A percentile compares a stretch with the other conserved stretches of the same genome.
These are phyloP conservation scores for Leptobrachium ailaonicum DNA, from an alignment of 2,113 vertebrate genomes.

Conservation along the genomic window DNA sequence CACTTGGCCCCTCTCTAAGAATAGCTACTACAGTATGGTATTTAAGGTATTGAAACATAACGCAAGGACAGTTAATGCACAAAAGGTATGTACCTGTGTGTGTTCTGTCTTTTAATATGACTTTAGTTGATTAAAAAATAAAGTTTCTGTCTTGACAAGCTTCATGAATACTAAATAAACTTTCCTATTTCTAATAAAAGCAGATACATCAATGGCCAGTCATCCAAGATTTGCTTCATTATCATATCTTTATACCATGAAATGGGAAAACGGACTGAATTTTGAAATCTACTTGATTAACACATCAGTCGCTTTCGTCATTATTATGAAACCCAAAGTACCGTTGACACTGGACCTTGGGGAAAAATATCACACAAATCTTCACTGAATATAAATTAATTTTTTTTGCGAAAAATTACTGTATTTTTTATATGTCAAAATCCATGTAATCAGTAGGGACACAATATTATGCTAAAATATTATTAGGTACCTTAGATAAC, in stretches of 20 bases:
- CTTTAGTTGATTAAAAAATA: no score
- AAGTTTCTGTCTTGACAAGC: no score
- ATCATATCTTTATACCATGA: conserved; percentile 37
- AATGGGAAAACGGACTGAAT: conserved; percentile 20
- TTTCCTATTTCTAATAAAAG: conserved; percentile 9
- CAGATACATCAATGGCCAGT: conserved; percentile 38
- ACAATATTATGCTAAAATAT: neutral
- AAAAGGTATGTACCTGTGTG: no score
- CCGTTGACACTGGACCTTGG: conserved; percentile 16
- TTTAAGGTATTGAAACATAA: no score
- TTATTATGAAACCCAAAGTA: conserved; percentile 31
- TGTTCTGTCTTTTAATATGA: no score
- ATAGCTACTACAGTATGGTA: no score
- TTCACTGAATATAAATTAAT: conserved; percentile 37
- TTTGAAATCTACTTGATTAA: conserved; percentile 42
- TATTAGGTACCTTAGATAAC: neutral
- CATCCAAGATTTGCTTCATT: conserved; percentile 31
- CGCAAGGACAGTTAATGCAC: no score
- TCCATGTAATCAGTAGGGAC: conserved; percentile 7
- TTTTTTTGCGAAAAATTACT: neutral
- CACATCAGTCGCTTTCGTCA: conserved; percentile 35
- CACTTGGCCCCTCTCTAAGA: no score
- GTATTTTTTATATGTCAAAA: conserved; percentile 21
- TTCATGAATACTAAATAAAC: conserved; percentile 3
- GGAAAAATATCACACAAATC: conserved; percentile 28